Conservation (phyloP, 2,888 invertebrate genomes). For the Mantis religiosa region DNA sequence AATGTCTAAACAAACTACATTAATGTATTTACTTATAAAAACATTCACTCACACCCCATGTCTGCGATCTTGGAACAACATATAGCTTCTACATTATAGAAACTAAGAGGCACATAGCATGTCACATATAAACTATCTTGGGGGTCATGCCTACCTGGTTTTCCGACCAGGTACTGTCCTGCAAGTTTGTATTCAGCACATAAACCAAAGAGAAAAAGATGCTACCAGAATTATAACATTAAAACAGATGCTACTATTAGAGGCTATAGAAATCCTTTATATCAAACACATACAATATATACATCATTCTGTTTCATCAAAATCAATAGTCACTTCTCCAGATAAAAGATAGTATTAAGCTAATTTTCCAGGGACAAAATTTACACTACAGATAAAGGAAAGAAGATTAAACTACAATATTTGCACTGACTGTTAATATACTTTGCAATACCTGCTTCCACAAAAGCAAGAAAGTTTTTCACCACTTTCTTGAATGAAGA, state of each 20-base stretch:
- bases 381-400: no score
- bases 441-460: no score
- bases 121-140: background rate
- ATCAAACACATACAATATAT: background rate
- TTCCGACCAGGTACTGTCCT: conserved; percentile 27
- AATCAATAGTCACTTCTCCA: no score
- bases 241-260: background rate
- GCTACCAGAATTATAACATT: background rate
- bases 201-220: conserved; percentile 19
- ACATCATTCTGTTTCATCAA: background rate
- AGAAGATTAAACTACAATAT: no score
- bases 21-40: no score
- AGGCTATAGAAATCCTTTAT: background rate
- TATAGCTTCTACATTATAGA: background rate
- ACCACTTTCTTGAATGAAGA: no score
- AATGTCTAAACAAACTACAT: background rate
- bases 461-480: no score
- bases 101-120: background rate
- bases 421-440: no score
- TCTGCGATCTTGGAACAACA: background rate
- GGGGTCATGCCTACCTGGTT: conserved; percentile 24
- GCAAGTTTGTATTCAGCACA: conserved; percentile 19
- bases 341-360: no score
- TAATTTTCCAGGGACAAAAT: no score
- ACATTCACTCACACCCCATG: background rate